phyloP scores from a whole-genome alignment of 1,140 invertebrate genomes.

The Elymnias hypermnestra region DNA sequence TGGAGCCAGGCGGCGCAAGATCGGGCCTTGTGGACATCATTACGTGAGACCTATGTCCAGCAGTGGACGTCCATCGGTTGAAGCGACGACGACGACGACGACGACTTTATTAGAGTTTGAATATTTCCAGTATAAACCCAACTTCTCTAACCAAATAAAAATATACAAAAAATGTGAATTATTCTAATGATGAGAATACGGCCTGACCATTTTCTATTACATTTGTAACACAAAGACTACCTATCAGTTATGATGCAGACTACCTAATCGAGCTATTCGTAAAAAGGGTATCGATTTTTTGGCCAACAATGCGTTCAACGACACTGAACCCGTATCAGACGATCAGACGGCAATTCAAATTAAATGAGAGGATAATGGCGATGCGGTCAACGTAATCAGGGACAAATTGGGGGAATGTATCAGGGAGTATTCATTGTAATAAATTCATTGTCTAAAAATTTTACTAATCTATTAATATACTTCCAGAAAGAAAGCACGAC shows the following conservation, averaged over 20 bases:
- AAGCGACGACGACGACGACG: no score
- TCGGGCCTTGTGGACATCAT: no score
- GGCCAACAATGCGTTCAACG: slow-evolving; percentile 19
- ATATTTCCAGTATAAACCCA: no score
- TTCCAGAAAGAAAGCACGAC: no score
- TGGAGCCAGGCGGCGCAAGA: no score
- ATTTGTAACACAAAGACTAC: background rate
- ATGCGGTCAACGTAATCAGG: slow-evolving; percentile 17
- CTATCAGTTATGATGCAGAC: background rate
- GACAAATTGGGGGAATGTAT: slow-evolving; percentile 21
- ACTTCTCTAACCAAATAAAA: no score
- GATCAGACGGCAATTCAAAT: slow-evolving; percentile 23
- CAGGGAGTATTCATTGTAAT: slow-evolving; percentile 18
- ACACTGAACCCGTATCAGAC: slow-evolving; percentile 24
- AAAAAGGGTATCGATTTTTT: slow-evolving; percentile 10
- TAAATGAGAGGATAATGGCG: slow-evolving; percentile 26
- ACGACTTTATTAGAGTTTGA: no score
- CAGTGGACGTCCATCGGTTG: no score
- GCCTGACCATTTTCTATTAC: no score
- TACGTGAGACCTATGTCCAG: no score
- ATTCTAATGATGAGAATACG: no score
- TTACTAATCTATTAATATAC: background rate
- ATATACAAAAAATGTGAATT: no score
- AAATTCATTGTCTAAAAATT: slow-evolving; percentile 2
- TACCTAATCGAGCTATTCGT: slow-evolving; percentile 1